These are phyloP conservation scores for Papilio aristodemus DNA, from an alignment of 1,140 invertebrate genomes.

Conservation along the genomic window DNA sequence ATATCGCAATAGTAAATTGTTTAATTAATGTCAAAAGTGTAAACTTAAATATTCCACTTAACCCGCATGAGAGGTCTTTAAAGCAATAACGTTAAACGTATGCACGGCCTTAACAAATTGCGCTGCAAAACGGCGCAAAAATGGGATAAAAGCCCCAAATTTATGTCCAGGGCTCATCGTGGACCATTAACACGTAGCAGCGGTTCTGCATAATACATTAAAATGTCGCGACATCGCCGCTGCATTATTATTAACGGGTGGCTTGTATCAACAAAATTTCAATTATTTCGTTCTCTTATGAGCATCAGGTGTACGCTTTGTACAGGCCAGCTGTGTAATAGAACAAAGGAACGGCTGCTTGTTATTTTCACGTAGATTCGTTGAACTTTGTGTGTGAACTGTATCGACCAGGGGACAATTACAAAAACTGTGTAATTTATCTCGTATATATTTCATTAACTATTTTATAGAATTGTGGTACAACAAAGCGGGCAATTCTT, in stretches of 20 bases:
- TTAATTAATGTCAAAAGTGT: background rate
- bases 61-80: slow-evolving; percentile 25
- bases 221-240: slow-evolving; percentile 48
- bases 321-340: slow-evolving; percentile 20
- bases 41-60: slow-evolving; percentile 18
- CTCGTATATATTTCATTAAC: too few relatives aligned
- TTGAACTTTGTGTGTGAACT: background rate
- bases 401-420: background rate
- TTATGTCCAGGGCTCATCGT: slow-evolving; percentile 55
- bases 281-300: slow-evolving; percentile 47
- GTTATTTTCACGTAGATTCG: slow-evolving; percentile 5
- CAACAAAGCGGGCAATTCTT: too few relatives aligned
- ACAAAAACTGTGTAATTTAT: background rate
- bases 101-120: slow-evolving; percentile 46
- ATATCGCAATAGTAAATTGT: background rate
- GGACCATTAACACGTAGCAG: slow-evolving; percentile 59
- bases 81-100: slow-evolving; percentile 35
- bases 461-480: too few relatives aligned
- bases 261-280: slow-evolving; percentile 51
- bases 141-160: slow-evolving; percentile 56
- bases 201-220: slow-evolving; percentile 59
- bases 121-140: slow-evolving; percentile 46
- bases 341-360: background rate
- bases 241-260: slow-evolving; percentile 51
- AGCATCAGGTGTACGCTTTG: slow-evolving; percentile 39